phyloP scores from a whole-genome alignment of 2,797 vertebrate genomes.

The Chloroceryle inda region DNA sequence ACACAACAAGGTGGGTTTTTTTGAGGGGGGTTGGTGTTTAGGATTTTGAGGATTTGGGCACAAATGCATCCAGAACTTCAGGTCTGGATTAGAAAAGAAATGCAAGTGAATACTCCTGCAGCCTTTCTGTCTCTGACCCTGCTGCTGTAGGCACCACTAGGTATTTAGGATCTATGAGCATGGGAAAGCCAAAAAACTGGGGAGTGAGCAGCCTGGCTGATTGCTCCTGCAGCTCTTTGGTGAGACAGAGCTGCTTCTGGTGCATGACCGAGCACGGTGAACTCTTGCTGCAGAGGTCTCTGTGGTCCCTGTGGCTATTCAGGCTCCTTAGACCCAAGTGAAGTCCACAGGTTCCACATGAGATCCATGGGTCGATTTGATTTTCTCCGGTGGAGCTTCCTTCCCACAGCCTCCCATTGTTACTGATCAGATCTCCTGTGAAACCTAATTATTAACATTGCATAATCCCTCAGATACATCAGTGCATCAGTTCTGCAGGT shows the following conservation, averaged over 20 bases:
- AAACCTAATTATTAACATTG: not conserved
- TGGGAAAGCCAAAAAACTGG: not conserved
- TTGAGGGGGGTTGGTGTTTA: not conserved
- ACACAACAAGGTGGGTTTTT: not conserved
- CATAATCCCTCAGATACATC: not conserved
- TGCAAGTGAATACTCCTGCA: not conserved
- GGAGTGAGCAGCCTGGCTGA: not conserved
- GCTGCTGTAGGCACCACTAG: accelerated
- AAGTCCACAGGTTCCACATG: not conserved
- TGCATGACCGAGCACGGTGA: not conserved
- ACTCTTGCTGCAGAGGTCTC: not conserved
- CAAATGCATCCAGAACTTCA: not conserved
- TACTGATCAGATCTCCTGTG: not conserved
- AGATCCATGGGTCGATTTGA: not conserved
- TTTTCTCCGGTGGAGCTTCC: not conserved
- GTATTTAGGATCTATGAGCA: not conserved
- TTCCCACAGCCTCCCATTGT: conserved; percentile 17
- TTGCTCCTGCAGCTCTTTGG: not conserved
- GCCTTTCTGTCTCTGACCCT: not conserved
- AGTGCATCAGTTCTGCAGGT: not conserved
- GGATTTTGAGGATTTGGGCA: not conserved
- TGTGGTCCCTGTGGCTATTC: accelerated
- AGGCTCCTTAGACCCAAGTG: not conserved
- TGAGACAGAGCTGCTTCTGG: not conserved
- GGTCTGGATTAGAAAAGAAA: not conserved